Conservation (phyloP, 2,797 vertebrate genomes). For the Setipinna tenuifilis region DNA sequence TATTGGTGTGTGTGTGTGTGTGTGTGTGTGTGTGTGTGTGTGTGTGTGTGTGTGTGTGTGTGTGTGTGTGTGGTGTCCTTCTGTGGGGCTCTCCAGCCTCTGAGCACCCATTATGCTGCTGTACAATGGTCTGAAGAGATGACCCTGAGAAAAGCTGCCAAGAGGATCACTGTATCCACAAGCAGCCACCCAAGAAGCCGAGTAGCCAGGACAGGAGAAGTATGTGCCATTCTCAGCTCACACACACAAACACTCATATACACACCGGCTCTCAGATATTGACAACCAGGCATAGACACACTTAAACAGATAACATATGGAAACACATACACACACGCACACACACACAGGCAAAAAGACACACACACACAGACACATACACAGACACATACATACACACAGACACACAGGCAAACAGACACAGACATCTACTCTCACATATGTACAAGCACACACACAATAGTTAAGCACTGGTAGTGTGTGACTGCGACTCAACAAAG, state of each 20-base stretch:
- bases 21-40: too few relatives aligned
- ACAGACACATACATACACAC: too few relatives aligned
- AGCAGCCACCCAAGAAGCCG: conserved; percentile 38
- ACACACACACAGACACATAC: conserved; percentile 30
- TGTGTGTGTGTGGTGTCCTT: background rate
- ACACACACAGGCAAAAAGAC: background rate
- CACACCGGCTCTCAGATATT: too few relatives aligned
- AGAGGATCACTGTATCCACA: conserved; percentile 50
- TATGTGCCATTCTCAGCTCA: conserved; percentile 2
- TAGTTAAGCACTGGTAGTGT: conserved; percentile 1
- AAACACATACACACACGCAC: too few relatives aligned
- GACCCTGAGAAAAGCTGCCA: conserved; percentile 62
- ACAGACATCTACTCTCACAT: too few relatives aligned
- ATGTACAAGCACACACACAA: background rate
- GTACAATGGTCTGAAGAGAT: conserved; percentile 33
- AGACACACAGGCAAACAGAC: too few relatives aligned
- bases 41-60: too few relatives aligned
- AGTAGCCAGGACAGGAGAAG: background rate
- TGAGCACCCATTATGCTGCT: conserved; percentile 48
- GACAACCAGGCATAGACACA: too few relatives aligned
- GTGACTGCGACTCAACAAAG: background rate
- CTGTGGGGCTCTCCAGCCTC: background rate
- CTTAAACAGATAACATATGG: too few relatives aligned
- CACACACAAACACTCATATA: conserved; percentile 24
- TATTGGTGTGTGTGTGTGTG: too few relatives aligned